Percentiles rank a stretch among this genome's conserved stretches.
Conservation (phyloP, 2,113 vertebrate species). For the Alaudala cheleensis region DNA sequence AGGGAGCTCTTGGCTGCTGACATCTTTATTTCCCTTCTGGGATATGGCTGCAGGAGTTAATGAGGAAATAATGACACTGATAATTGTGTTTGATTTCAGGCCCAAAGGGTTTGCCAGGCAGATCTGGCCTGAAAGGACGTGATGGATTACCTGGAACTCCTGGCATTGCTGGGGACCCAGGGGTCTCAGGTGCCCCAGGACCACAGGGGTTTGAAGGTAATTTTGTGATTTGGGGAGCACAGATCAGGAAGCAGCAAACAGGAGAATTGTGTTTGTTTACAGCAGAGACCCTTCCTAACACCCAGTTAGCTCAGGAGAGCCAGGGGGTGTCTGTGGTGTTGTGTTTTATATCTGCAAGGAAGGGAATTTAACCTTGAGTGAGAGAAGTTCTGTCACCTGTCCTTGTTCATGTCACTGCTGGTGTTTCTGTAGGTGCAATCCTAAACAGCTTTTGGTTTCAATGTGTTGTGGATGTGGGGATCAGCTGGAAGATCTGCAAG, state of each 20-base stretch:
- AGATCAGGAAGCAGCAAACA: not conserved
- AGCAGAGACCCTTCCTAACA: not conserved
- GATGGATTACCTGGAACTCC: slow-evolving; percentile 77
- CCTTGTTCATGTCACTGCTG: not conserved
- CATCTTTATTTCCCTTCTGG: not conserved
- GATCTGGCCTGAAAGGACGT: slow-evolving; percentile 80
- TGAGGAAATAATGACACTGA: not conserved
- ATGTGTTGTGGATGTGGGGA: not conserved
- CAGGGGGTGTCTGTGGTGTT: not conserved
- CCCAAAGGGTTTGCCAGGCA: slow-evolving; percentile 82
- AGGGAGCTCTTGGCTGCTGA: not conserved
- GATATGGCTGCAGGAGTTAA: not conserved
- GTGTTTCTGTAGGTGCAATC: not conserved
- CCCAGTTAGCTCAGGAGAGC: not conserved
- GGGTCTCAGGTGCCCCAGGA: slow-evolving; percentile 81
- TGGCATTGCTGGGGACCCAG: slow-evolving; percentile 82
- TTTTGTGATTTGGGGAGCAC: not conserved
- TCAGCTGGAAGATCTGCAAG: not conserved
- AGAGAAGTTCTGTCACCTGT: not conserved
- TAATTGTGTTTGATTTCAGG: slow-evolving; percentile 68
- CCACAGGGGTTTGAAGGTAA: slow-evolving; percentile 84
- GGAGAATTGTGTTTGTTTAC: not conserved
- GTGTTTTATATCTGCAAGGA: not conserved
- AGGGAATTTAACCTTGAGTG: not conserved
- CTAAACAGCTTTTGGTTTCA: not conserved